A percentile compares a stretch with the other conserved stretches of the same genome.
These are phyloP conservation scores for Acanthacorydalis orientalis DNA, from an alignment of 2,888 invertebrate genomes.

Conservation along the genomic window DNA sequence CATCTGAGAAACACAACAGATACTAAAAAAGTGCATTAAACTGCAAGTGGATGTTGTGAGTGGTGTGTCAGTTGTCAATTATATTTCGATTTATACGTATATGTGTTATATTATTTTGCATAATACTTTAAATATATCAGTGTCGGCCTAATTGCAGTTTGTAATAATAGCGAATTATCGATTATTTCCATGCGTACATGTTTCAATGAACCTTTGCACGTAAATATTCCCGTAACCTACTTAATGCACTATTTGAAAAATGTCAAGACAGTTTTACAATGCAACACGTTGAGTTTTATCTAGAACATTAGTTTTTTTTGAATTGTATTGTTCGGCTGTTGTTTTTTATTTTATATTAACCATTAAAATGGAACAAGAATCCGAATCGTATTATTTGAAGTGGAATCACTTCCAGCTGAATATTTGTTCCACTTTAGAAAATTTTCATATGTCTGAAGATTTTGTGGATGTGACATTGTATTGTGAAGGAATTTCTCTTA, in stretches of 20 bases:
- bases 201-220: neutral
- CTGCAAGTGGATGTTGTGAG: too few species aligned
- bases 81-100: neutral
- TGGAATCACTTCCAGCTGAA: conserved; percentile 60
- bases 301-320: neutral
- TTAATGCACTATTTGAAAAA: neutral
- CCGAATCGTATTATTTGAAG: conserved; percentile 34
- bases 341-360: neutral
- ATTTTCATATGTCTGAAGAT: conserved; percentile 49
- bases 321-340: neutral
- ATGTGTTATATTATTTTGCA: too few species aligned
- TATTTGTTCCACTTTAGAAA: conserved; percentile 51
- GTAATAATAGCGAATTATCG: too few species aligned
- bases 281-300: neutral
- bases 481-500: conserved; percentile 52
- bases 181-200: neutral
- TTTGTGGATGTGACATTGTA: conserved; percentile 56
- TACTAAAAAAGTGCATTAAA: too few species aligned
- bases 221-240: neutral
- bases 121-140: too few species aligned
- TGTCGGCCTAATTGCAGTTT: too few species aligned
- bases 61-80: neutral
- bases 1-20: too few species aligned
- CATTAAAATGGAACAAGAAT: neutral
- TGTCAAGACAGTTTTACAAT: neutral